A percentile compares a stretch with the other conserved stretches of the same genome.
Conservation (phyloP, 2,888 invertebrate species). For the Litoditis marina region DNA sequence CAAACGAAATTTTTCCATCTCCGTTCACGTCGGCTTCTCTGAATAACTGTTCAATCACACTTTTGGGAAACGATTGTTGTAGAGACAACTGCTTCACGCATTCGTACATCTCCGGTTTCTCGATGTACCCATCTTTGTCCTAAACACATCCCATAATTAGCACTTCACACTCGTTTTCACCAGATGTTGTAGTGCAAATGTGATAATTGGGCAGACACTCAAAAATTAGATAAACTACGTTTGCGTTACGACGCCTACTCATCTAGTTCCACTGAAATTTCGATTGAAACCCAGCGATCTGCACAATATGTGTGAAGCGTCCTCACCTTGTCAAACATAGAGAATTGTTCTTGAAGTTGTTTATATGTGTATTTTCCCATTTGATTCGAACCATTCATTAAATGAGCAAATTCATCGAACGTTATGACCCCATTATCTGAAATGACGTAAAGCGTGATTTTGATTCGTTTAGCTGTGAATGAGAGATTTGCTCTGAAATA, state of each 20-base stretch:
- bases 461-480: too few species aligned
- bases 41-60: constrained; percentile 57
- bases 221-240: too few species aligned
- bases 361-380: constrained; percentile 41
- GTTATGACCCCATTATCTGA: constrained; percentile 59
- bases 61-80: constrained; percentile 49
- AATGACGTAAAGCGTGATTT: too few species aligned
- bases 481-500: too few species aligned
- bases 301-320: too few species aligned
- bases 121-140: constrained; percentile 61
- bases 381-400: constrained; percentile 46
- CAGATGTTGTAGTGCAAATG: too few species aligned
- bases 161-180: too few species aligned
- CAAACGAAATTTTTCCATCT: constrained; percentile 59
- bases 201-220: too few species aligned
- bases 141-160: too few species aligned
- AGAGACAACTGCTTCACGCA: constrained; percentile 54
- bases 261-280: too few species aligned
- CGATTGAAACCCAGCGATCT: too few species aligned
- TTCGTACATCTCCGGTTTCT: constrained; percentile 54
- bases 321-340: constrained; percentile 59
- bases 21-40: constrained; percentile 58
- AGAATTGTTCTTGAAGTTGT: constrained; percentile 55
- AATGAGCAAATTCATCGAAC: constrained; percentile 56
- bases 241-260: too few species aligned